phyloP scores from a whole-genome alignment of 2,888 invertebrate species.

The Melikaiella ostensackeni region DNA sequence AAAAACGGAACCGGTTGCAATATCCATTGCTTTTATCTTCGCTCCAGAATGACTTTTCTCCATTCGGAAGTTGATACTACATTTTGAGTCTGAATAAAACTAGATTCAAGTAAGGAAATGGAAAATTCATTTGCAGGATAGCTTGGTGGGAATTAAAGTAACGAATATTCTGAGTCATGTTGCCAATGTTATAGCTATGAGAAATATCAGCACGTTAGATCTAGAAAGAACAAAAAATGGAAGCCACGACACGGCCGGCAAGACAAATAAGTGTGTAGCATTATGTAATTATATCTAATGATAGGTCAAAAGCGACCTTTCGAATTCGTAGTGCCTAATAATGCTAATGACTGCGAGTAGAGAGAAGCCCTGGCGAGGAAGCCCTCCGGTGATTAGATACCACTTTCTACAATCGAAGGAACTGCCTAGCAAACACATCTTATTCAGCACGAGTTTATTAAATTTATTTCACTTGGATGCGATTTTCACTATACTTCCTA shows the following conservation, averaged over 20 bases:
- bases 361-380: neutral
- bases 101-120: neutral
- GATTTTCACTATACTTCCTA: neutral
- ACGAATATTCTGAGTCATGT: constrained; percentile 4
- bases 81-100: neutral
- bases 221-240: constrained; percentile 21
- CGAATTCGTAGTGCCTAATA: constrained; percentile 32
- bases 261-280: constrained; percentile 40
- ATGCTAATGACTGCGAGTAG: constrained; percentile 23
- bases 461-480: neutral
- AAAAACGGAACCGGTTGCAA: constrained; percentile 3
- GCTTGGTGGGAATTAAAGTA: no score
- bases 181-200: constrained; percentile 7
- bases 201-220: constrained; percentile 15
- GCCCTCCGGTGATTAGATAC: constrained; percentile 24
- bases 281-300: constrained; percentile 37
- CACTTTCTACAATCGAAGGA: constrained; percentile 16
- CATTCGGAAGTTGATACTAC: neutral
- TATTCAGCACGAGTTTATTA: neutral
- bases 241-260: constrained; percentile 35
- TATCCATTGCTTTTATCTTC: neutral
- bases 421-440: neutral
- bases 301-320: constrained; percentile 33
- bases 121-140: neutral
- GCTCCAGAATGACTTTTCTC: neutral